These are phyloP conservation scores for Rousettus leschenaultii DNA, from an alignment of 2,113 vertebrate species.

Conservation along the genomic window DNA sequence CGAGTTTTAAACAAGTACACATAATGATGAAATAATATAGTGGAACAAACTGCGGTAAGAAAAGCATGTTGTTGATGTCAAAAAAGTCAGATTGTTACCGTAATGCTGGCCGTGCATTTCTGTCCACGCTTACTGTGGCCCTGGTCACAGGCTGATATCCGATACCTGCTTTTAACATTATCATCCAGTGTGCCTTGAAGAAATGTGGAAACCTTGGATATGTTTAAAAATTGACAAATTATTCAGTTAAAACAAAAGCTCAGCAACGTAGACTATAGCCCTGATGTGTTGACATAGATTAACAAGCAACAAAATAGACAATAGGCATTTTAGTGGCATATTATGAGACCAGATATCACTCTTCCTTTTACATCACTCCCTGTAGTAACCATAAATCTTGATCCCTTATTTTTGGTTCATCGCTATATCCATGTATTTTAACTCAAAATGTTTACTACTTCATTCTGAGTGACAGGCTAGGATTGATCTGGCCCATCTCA, in stretches of 20 bases:
- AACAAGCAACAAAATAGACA: neutral
- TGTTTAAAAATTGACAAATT: neutral
- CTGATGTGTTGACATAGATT: neutral
- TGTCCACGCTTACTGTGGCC: conserved; percentile 4
- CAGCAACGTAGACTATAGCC: neutral
- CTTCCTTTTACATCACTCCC: neutral
- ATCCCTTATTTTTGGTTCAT: neutral
- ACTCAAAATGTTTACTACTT: neutral
- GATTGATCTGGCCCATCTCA: neutral
- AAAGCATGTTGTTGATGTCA: conserved; percentile 45
- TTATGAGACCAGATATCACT: neutral
- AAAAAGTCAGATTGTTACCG: conserved; percentile 30
- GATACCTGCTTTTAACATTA: neutral
- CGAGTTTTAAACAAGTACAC: conserved; percentile 50
- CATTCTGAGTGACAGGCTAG: neutral
- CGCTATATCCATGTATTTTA: neutral
- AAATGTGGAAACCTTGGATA: neutral
- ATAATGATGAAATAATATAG: conserved; percentile 30
- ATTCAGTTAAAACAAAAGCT: neutral
- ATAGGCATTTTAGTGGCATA: neutral
- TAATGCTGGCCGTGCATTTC: neutral
- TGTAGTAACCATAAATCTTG: neutral
- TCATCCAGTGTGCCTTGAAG: neutral
- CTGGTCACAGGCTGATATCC: neutral
- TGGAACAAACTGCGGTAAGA: conserved; percentile 49